Conservation (phyloP, 1,140 invertebrate genomes). For the Drosophila watanabei region DNA sequence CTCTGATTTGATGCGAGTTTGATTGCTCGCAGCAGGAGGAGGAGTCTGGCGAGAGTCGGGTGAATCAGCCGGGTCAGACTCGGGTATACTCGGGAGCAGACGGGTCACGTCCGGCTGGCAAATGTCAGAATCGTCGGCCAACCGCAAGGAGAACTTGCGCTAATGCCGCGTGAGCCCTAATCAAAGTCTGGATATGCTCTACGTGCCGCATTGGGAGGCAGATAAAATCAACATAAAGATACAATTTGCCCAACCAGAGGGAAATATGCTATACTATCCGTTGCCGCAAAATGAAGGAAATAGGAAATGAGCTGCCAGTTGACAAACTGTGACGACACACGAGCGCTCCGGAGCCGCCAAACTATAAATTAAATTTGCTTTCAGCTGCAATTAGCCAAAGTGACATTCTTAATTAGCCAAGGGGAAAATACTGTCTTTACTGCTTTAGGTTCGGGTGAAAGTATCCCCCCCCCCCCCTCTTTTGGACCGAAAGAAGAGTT, state of each 20-base stretch:
- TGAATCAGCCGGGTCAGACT: conserved; percentile 21
- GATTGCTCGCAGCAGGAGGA: conserved; percentile 33
- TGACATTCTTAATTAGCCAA: conserved; percentile 46
- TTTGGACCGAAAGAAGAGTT: conserved; percentile 24
- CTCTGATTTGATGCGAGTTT: conserved; percentile 67
- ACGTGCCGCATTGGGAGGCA: conserved; percentile 60
- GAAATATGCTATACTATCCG: neutral
- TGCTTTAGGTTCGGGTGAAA: conserved; percentile 20
- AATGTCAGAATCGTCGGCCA: conserved; percentile 32
- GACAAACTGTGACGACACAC: conserved; percentile 34
- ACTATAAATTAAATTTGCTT: conserved; percentile 46
- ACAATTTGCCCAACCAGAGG: conserved; percentile 43
- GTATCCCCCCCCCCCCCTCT: conserved; percentile 13
- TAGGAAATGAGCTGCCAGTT: conserved; percentile 30
- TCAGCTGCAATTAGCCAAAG: conserved; percentile 42
- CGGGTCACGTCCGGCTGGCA: conserved; percentile 57
- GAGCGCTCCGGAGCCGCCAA: neutral
- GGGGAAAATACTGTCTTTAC: conserved; percentile 7
- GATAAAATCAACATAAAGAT: conserved; percentile 62
- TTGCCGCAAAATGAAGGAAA: neutral
- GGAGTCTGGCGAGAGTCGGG: neutral
- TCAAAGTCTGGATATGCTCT: conserved; percentile 47
- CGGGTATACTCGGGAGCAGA: conserved; percentile 6
- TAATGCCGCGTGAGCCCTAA: conserved; percentile 54
- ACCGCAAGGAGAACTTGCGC: conserved; percentile 43